phyloP scores from a whole-genome alignment of 2,888 invertebrate genomes.

The Subacronicta megacephala region DNA sequence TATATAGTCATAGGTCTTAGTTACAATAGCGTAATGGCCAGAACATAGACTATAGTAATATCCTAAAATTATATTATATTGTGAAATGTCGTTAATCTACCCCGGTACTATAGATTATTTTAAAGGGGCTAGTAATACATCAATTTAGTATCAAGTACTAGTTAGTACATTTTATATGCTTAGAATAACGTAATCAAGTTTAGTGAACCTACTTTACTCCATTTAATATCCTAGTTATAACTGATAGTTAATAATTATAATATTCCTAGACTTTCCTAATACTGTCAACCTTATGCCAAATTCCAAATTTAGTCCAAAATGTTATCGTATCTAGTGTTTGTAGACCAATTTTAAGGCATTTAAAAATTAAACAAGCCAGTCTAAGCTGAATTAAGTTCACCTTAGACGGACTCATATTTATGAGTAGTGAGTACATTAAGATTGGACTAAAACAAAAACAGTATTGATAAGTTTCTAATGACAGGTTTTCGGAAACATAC shows the following conservation, averaged over 20 bases:
- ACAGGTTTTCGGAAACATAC: slow-evolving; percentile 98
- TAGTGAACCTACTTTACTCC: slow-evolving; percentile 31
- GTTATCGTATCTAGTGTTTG: slow-evolving; percentile 41
- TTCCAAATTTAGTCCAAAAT: slow-evolving; percentile 36
- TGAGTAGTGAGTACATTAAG: slow-evolving; percentile 60
- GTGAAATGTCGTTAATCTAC: slow-evolving; percentile 26
- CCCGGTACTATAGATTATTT: slow-evolving; percentile 41
- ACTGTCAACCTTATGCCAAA: slow-evolving; percentile 36
- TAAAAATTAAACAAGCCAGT: slow-evolving; percentile 29
- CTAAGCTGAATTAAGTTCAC: slow-evolving; percentile 47
- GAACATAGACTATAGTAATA: slow-evolving; percentile 18
- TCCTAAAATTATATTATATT: slow-evolving; percentile 34
- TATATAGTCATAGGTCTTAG: slow-evolving; percentile 24
- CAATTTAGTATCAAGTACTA: slow-evolving; percentile 31
- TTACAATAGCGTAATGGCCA: slow-evolving; percentile 43
- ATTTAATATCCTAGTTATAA: slow-evolving; percentile 44
- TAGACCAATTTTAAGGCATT: slow-evolving; percentile 37
- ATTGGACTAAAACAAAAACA: slow-evolving; percentile 49
- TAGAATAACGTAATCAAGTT: slow-evolving; percentile 39
- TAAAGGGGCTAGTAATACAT: slow-evolving; percentile 40
- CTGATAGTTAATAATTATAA: slow-evolving; percentile 25
- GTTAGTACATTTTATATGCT: slow-evolving; percentile 30
- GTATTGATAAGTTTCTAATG: slow-evolving; percentile 77
- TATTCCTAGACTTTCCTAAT: slow-evolving; percentile 38
- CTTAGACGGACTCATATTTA: slow-evolving; percentile 45